A percentile compares a stretch with the other conserved stretches of the same genome.
phyloP scores from a whole-genome alignment of 2,797 vertebrate species.

The Ctenochaetus hawaiiensis region DNA sequence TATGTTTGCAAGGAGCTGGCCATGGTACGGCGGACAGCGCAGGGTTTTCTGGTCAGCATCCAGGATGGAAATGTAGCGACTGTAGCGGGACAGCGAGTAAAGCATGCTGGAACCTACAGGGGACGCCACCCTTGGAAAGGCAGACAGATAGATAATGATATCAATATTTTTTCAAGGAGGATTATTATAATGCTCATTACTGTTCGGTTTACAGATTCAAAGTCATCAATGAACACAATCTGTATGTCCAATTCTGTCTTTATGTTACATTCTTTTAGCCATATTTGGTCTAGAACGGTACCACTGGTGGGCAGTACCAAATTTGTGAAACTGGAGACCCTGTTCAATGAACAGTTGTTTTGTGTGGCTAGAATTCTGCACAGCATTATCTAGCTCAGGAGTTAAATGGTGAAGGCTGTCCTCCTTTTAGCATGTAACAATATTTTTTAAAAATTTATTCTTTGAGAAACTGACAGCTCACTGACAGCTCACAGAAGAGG shows the following conservation, averaged over 20 bases:
- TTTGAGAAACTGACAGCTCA: background rate
- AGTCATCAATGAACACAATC: background rate
- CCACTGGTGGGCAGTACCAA: background rate
- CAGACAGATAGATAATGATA: background rate
- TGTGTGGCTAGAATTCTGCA: background rate
- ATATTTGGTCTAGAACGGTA: background rate
- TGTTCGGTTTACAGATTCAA: background rate
- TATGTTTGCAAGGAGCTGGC: slow-evolving; percentile 88
- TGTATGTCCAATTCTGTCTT: background rate
- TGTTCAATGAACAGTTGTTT: background rate
- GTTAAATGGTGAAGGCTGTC: no score
- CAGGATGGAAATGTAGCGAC: slow-evolving; percentile 94
- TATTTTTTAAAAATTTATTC: background rate
- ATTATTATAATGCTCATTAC: background rate
- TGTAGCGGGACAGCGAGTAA: slow-evolving; percentile 93
- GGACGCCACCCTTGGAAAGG: slow-evolving; percentile 86
- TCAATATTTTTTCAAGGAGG: background rate
- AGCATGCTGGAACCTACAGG: slow-evolving; percentile 88
- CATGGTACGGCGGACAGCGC: slow-evolving; percentile 92
- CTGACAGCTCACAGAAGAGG: background rate
- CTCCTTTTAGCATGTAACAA: background rate
- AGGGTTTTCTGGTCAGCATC: slow-evolving; percentile 95
- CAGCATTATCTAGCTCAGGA: background rate
- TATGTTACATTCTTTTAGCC: background rate
- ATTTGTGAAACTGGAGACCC: no score